Conservation (phyloP, 2,888 invertebrate species). For the Dorcus hopei region DNA sequence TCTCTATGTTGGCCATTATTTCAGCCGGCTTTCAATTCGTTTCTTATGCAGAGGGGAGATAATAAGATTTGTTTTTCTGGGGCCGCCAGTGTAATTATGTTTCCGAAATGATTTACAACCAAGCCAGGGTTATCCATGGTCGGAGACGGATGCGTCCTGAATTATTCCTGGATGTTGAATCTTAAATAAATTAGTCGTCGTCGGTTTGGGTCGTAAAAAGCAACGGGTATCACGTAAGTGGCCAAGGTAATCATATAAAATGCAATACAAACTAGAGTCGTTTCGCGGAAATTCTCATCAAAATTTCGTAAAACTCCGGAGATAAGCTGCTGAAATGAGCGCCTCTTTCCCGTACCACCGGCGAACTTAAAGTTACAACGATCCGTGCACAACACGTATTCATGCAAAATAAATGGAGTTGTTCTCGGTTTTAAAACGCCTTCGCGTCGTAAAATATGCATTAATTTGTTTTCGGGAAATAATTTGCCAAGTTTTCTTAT, state of each 20-base stretch:
- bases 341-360: slow-evolving; percentile 21
- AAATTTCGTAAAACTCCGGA: slow-evolving; percentile 26
- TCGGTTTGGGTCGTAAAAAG: slow-evolving; percentile 9
- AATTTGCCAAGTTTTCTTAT: too few species aligned
- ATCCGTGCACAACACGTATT: slow-evolving; percentile 30
- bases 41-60: slow-evolving; percentile 29
- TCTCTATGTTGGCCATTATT: slow-evolving; percentile 1
- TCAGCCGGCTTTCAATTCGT: slow-evolving; percentile 19
- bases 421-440: slow-evolving; percentile 22
- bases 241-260: slow-evolving; percentile 25
- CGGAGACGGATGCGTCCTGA: not conserved
- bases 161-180: too few species aligned
- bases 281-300: slow-evolving; percentile 28
- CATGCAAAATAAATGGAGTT: slow-evolving; percentile 35
- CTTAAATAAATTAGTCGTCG: slow-evolving; percentile 14
- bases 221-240: slow-evolving; percentile 12
- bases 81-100: slow-evolving; percentile 25
- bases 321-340: slow-evolving; percentile 28
- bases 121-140: too few species aligned
- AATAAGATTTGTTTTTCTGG: slow-evolving; percentile 35
- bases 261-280: slow-evolving; percentile 22
- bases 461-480: slow-evolving; percentile 26
- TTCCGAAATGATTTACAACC: slow-evolving; percentile 35
- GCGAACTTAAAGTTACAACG: slow-evolving; percentile 23
- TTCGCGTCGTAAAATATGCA: slow-evolving; percentile 29